Evolutionary conservation across 2,797 vertebrate genomes (phyloP).

Genomic region (Anisognathus igniventris): DNA sequence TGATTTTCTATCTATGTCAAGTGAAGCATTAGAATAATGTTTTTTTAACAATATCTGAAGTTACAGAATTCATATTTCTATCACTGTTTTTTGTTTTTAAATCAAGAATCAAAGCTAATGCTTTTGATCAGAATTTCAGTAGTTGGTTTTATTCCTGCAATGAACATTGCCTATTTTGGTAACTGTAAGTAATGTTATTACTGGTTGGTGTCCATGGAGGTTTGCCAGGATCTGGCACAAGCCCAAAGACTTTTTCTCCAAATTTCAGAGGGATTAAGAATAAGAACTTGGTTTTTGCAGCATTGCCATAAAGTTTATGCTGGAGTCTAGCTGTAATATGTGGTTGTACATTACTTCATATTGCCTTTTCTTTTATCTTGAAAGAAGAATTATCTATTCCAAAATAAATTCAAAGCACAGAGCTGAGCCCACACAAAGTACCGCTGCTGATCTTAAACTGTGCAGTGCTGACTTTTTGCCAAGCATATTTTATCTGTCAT

Average conservation of each 20-base stretch:
- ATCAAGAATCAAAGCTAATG: neutral
- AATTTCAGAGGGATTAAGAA: neutral
- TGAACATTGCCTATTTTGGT: neutral
- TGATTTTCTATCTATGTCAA: neutral
- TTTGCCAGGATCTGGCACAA: neutral
- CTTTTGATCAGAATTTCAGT: neutral
- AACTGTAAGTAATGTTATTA: neutral
- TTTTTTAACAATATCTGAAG: neutral
- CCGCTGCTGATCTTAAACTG: neutral
- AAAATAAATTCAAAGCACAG: neutral
- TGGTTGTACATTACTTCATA: neutral
- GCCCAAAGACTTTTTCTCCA: neutral
- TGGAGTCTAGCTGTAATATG: neutral
- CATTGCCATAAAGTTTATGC: neutral
- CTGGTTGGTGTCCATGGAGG: neutral
- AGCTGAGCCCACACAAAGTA: neutral
- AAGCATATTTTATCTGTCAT: slow-evolving; percentile 29
- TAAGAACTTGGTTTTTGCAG: slow-evolving; percentile 18
- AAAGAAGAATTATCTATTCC: neutral
- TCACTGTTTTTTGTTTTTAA: neutral
- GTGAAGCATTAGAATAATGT: neutral
- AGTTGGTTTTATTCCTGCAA: neutral
- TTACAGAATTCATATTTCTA: neutral
- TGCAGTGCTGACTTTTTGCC: slow-evolving; percentile 5
- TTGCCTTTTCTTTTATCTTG: neutral